phyloP scores from a whole-genome alignment of 2,113 vertebrate species.

The Girardinichthys multiradiatus region DNA sequence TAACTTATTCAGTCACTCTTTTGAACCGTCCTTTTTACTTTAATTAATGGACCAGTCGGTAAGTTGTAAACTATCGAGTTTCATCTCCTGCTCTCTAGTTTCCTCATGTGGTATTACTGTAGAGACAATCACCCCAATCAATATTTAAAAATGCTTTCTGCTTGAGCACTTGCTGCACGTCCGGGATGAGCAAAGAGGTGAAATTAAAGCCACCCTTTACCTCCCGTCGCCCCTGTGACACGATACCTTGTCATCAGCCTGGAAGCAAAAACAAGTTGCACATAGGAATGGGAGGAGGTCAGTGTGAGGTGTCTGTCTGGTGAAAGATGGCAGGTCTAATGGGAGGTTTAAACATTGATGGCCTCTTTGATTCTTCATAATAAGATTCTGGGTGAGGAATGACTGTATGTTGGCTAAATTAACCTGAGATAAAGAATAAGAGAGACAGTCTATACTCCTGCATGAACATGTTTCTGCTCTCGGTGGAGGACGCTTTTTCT shows the following conservation, averaged over 20 bases:
- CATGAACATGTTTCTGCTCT: conserved; percentile 43
- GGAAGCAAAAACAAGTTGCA: conserved; percentile 36
- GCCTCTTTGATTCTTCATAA: conserved; percentile 27
- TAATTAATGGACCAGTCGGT: conserved; percentile 78
- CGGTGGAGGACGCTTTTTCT: no score
- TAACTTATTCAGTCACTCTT: conserved; percentile 16
- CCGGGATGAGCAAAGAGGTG: conserved; percentile 53
- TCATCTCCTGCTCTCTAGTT: conserved; percentile 72
- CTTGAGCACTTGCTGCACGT: conserved; percentile 76
- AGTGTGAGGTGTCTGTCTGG: neutral
- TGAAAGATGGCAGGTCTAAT: conserved; percentile 44
- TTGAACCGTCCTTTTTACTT: conserved; percentile 44
- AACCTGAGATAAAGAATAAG: neutral
- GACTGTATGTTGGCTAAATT: conserved; percentile 37
- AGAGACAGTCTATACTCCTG: neutral
- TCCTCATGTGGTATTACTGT: conserved; percentile 72
- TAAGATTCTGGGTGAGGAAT: conserved; percentile 36
- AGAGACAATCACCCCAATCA: conserved; percentile 71
- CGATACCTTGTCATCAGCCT: conserved; percentile 41
- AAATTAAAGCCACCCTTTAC: conserved; percentile 65
- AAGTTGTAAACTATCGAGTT: conserved; percentile 76
- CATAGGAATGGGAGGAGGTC: neutral
- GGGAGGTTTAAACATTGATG: conserved; percentile 59
- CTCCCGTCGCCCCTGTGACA: conserved; percentile 32
- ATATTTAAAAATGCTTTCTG: conserved; percentile 83